Conservation (phyloP, 2,113 vertebrate species). For the Myotis davidii region DNA sequence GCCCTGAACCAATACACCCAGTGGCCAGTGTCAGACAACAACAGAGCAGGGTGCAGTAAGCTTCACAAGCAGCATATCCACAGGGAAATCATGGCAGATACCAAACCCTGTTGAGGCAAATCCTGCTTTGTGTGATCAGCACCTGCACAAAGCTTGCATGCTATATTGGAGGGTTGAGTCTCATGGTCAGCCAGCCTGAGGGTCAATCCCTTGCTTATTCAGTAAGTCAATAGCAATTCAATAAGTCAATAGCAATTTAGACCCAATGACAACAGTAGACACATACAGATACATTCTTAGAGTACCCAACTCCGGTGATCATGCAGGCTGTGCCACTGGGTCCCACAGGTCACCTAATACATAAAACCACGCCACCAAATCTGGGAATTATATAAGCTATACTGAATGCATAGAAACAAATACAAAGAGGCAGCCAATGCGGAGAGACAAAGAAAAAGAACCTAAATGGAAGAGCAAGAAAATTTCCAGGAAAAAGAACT, state of each 20-base stretch:
- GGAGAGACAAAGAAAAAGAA: neutral
- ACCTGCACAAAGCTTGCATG: neutral
- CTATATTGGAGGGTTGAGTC: neutral
- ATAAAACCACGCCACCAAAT: neutral
- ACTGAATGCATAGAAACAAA: neutral
- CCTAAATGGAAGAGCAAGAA: neutral
- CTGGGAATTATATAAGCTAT: neutral
- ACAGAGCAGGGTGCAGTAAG: neutral
- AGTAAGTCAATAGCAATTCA: neutral
- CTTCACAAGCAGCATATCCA: neutral
- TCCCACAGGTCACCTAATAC: neutral
- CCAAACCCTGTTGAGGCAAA: neutral
- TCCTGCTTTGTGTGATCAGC: neutral
- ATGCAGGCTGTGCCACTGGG: neutral
- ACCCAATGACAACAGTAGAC: neutral
- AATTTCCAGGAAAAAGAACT: neutral
- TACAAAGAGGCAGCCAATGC: neutral
- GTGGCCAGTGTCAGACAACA: neutral
- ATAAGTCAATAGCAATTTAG: neutral
- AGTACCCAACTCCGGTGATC: neutral
- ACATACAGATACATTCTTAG: too few species aligned
- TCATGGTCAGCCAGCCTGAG: neutral
- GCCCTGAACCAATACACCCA: neutral
- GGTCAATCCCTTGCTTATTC: neutral
- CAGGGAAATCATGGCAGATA: neutral